Evolutionary conservation across 2,797 vertebrate species (phyloP), one percentile per base, ranked within the genome.

Genomic region (Hapalemur alaotrensis): DNA sequence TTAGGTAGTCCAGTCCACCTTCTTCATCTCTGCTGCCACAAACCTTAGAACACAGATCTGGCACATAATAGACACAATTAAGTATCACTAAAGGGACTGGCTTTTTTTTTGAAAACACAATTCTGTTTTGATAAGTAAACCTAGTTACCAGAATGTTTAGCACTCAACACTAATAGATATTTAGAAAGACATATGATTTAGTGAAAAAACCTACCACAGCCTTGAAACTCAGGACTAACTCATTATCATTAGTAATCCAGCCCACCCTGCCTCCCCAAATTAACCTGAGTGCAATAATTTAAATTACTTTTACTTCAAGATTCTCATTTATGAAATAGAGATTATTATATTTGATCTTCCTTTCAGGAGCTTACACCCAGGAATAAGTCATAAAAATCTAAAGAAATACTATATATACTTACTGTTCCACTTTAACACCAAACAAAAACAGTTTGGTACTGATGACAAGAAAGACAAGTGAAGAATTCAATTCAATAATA

Each of bases 101-200:
- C 41, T 81, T 88, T 95, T 72, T 61, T 54, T 75, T 43, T 38
- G 20, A 75, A 75, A 95, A 80, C 43, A 54, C 65, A 73, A 70
- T 81, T 86, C 63, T 92, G 48, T 61, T 92, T 89, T 54, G 59
- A 52, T 72, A 94, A 78, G 57, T 43, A 82, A 90, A 73, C 38
- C 43, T 38, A 22, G 7, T 18, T 93, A 52, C 61, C 79, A 82
- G 70, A 95, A 70, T 82, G 69, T 81, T 76, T 30, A 69, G n/a
- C 41, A 38, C 41, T 81, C 59, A 86, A 81, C 13, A 69, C 38
- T 46, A 82, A 69, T 67, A 78, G 41, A 75, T 80, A 72, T 75
- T 57, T 80, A 67, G n/a, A 81, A 72, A 73, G 38, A 65, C 32
- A 69, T 32, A 32, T n/a, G 57, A 7, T 81, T 91, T 70, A 59